Base-by-base conservation (phyloP, 2,113 vertebrate genomes). In the Cromileptes altivelis region DNA sequence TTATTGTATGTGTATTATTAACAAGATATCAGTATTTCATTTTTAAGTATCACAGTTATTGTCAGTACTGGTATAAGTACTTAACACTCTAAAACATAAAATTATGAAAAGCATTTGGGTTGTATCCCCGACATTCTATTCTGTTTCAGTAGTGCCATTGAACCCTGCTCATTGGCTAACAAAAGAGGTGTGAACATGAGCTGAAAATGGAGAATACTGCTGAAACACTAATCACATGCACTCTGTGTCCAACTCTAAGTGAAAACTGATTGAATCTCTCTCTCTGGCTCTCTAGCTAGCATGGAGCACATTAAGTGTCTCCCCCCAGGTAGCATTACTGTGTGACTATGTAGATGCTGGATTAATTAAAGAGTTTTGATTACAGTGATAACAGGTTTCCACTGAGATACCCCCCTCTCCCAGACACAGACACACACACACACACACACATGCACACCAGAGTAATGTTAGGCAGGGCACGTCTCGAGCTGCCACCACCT, bases 341-440 rank as follows among this genome's bases (percentile, higher is more conserved):
- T 91, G 83, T 93, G 87, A 91, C 88, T 84, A 58, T 91, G 82
- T 85, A 88, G 82, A 84, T 75, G 82, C 75, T 68, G 78, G 90
- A 94, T 92, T 94, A 94, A 96, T 95, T 94, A 94, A 89, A 90
- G 92, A 87, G 81, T 90, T 94, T 92, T 92, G 91, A 94, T 94
- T 93, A 93, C 89, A 87, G 87, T 76, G 84, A 93, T 92, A 90
- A 88, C 75, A 37, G 18, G 50, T 88, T 89, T 86, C 91, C 81
- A 80, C 76, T 72, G 91, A 91, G 89, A 92, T 78, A 79, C 80
- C 50, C 64, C 75, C 55, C 52, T 60, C 49, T 47, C 60, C 56
- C 74, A 72, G 67, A 78, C 49, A 69, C 69, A 70, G 40, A 78
- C 62, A 82, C 53, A 70, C 74, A 58, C 65, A 65, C 33, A 30